Base-by-base conservation (phyloP, 2,888 invertebrate species). In the Fissipunctia ypsillon region DNA sequence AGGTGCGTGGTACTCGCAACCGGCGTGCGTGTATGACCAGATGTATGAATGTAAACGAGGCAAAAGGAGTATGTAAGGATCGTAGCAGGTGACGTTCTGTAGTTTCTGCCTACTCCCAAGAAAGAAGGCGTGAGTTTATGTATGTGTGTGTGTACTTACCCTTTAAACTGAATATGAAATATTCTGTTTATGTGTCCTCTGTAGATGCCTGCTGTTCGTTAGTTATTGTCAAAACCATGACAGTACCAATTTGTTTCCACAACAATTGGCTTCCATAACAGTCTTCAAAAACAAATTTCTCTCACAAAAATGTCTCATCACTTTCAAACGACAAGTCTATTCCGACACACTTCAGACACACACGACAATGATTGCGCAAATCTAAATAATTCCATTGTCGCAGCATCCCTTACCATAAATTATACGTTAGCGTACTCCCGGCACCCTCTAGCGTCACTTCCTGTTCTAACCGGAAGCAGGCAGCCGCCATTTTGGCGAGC, bases 401-500 rank as follows among this genome's bases (percentile, higher is more conserved):
- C 93, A 92, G 93, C 93, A 92, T 95, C 95, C 93, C 94, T 89
- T 84, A 89, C 88, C 84, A 91, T 95, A 95, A 95, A 95, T 95
- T 95, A 95, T 94, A 89, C 91, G 90, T 69, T 80, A 78, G 87
- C 88, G 87, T 81, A 76, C 75, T 86, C 77, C 73, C 87, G 87
- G 87, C 93, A 92, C 94, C 95, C 95, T 92, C 80, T 87, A 90
- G 89, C 90, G 90, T 88, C 88, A 91, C 89, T 92, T 93, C 93
- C 93, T 91, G 85, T 86, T 87, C 84, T 86, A 81, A 80, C 89
- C 93, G 95, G 96, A 96, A 95, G 92, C 87, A 82, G 88, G 88
- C 91, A 87, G 95, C 95, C 95, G 96, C 96, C 96, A 96, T 96
- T 95, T 96, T 96, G 95, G 91, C 91, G 90, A 91, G 92, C 95